Evolutionary conservation across 2,797 vertebrate species (phyloP).

Genomic region (Meriones psammophilus): DNA sequence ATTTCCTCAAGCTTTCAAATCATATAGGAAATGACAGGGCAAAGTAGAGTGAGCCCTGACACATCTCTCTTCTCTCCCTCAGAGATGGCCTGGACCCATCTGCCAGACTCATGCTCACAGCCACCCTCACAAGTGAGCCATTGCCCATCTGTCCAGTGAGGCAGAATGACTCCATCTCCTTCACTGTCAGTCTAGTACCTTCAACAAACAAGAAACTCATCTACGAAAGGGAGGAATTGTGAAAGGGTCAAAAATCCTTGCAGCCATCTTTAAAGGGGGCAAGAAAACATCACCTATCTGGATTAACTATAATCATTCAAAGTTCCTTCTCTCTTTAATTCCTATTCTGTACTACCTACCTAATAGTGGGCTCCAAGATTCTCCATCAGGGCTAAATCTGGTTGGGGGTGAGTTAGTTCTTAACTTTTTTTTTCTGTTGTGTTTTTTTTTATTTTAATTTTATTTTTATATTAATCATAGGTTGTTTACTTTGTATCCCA

Average conservation of each 20-base stretch:
- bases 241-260: slow-evolving; percentile 69
- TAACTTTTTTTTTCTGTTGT: background rate
- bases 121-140: background rate
- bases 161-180: slow-evolving; percentile 76
- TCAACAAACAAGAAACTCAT: slow-evolving; percentile 69
- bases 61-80: background rate
- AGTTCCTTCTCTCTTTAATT: slow-evolving; percentile 61
- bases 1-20: background rate
- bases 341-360: slow-evolving; percentile 73
- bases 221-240: slow-evolving; percentile 60
- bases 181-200: background rate
- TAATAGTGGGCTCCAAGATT: slow-evolving; percentile 53
- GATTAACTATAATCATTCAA: slow-evolving; percentile 79
- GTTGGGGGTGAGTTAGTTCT: background rate
- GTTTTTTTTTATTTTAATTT: too few species aligned
- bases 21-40: background rate
- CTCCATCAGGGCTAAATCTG: slow-evolving; percentile 74
- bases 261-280: slow-evolving; percentile 78
- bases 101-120: background rate
- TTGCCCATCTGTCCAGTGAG: background rate
- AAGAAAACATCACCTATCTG: slow-evolving; percentile 77
- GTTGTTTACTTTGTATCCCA: too few species aligned
- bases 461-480: too few species aligned
- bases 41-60: background rate
- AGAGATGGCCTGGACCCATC: background rate